Percentiles rank a stretch among this genome's conserved stretches.
These are phyloP conservation scores for Candidula unifasciata DNA, from an alignment of 2,888 invertebrate species.

Conservation along the genomic window DNA sequence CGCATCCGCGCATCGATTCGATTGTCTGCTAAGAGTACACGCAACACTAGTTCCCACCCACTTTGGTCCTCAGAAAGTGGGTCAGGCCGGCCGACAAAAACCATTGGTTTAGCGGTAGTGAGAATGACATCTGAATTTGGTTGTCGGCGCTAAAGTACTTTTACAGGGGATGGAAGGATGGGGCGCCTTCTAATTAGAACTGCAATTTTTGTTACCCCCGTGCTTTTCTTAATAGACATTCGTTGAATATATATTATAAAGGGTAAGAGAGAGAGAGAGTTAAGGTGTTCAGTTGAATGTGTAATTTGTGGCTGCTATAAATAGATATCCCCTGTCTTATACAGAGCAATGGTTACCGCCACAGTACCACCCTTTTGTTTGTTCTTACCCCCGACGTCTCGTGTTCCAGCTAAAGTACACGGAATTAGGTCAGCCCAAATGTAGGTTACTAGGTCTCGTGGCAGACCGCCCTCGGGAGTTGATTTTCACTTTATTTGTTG, in stretches of 20 bases:
- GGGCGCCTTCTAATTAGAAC: neutral
- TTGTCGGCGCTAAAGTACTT: neutral
- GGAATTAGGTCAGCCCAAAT: slow-evolving; percentile 40
- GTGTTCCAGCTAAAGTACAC: slow-evolving; percentile 24
- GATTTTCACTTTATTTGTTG: slow-evolving; percentile 12
- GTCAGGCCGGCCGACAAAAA: slow-evolving; percentile 4
- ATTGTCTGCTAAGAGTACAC: slow-evolving; percentile 27
- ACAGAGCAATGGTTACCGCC: slow-evolving; percentile 1
- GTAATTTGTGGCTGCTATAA: neutral
- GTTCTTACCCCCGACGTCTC: slow-evolving; percentile 20
- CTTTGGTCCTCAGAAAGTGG: slow-evolving; percentile 26
- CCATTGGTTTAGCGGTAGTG: slow-evolving; percentile 11
- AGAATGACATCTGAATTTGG: slow-evolving; percentile 29
- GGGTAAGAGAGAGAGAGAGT: neutral
- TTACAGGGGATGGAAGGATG: neutral
- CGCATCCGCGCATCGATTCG: neutral
- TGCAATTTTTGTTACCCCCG: neutral
- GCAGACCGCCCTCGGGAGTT: slow-evolving; percentile 30
- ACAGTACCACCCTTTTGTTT: neutral
- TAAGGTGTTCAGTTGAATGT: neutral
- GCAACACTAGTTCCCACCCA: neutral
- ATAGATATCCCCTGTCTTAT: neutral
- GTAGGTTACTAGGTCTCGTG: slow-evolving; percentile 47
- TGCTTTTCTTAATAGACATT: no score
- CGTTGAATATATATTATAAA: no score